Percentiles rank a stretch among this genome's conserved stretches.
phyloP scores from a whole-genome alignment of 2,888 invertebrate species.

The Polydrusus cervinus region DNA sequence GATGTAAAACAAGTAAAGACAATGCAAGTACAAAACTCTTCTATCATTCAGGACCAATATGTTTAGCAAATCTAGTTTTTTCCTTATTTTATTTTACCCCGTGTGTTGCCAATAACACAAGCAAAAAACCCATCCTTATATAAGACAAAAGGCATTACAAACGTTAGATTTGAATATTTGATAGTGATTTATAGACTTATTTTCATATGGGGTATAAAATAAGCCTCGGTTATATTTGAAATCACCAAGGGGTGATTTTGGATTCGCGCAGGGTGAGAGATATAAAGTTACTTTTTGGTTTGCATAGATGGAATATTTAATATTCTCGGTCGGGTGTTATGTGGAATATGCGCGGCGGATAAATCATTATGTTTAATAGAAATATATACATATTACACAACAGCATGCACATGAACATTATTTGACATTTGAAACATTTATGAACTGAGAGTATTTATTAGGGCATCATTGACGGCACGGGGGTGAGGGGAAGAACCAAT shows the following conservation, averaged over 20 bases:
- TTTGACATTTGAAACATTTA: no score
- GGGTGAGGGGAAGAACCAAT: no score
- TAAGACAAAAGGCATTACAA: conserved; percentile 54
- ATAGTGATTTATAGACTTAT: conserved; percentile 56
- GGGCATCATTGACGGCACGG: no score
- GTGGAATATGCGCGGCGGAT: conserved; percentile 8
- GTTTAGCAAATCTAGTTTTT: no score
- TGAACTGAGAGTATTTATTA: no score
- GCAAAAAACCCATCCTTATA: conserved; percentile 47
- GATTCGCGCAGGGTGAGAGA: conserved; percentile 48
- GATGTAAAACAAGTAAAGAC: no score
- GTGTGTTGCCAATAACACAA: conserved; percentile 18
- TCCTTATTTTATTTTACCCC: no score
- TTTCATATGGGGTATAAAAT: conserved; percentile 50
- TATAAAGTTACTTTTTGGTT: conserved; percentile 49
- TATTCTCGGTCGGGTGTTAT: conserved; percentile 30
- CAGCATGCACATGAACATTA: no score
- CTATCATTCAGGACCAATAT: no score
- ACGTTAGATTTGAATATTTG: conserved; percentile 56
- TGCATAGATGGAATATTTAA: conserved; percentile 57
- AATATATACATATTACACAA: conserved; percentile 3
- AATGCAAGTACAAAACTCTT: no score
- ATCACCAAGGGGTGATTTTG: conserved; percentile 53
- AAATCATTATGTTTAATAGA: conserved; percentile 39
- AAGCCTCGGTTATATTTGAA: conserved; percentile 48